phyloP scores from a whole-genome alignment of 2,113 vertebrate species.

The Chlorocebus sabaeus region DNA sequence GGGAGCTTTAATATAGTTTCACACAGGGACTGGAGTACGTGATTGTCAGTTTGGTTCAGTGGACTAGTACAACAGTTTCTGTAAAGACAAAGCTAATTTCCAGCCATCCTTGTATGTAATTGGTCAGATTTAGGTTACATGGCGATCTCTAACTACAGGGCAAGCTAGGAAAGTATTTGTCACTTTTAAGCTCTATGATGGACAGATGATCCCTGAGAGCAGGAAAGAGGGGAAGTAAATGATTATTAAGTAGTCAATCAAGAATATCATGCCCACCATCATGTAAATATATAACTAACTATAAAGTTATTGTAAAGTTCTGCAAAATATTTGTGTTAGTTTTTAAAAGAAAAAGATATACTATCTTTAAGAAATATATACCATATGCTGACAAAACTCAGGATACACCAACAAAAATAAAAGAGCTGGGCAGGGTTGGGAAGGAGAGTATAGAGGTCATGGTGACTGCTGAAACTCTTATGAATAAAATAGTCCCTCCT shows the following conservation, averaged over 20 bases:
- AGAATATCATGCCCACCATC: background rate
- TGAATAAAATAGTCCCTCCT: background rate
- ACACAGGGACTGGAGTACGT: background rate
- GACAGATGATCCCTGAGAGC: background rate
- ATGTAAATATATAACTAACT: no score
- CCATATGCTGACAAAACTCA: background rate
- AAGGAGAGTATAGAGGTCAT: background rate
- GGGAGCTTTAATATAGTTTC: background rate
- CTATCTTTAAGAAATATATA: background rate
- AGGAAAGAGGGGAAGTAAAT: background rate
- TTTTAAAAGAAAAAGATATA: background rate
- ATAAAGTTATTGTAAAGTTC: background rate
- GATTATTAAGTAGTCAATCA: background rate
- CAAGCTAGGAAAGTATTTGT: background rate
- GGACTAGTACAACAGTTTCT: background rate
- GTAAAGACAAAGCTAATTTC: background rate
- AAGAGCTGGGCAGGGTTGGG: no score
- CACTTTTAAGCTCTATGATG: background rate
- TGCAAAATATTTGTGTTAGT: background rate
- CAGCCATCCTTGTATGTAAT: background rate
- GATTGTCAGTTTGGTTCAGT: background rate
- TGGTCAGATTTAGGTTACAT: background rate
- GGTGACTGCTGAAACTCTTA: background rate
- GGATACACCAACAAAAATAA: background rate
- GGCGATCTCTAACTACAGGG: background rate